phyloP scores from a whole-genome alignment of 2,797 vertebrate genomes.

The Myripristis jacobus region DNA sequence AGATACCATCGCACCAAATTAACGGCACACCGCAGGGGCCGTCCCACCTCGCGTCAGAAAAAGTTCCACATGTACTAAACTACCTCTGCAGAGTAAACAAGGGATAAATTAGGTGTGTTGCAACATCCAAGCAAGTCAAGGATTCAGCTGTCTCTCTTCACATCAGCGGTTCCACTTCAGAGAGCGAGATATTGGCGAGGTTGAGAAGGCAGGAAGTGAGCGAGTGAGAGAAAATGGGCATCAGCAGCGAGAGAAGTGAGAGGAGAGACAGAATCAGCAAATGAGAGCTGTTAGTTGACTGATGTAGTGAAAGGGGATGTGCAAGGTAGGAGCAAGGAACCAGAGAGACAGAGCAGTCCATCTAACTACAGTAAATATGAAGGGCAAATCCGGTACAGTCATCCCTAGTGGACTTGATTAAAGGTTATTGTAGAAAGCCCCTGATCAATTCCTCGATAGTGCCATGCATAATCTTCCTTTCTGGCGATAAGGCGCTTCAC shows the following conservation, averaged over 20 bases:
- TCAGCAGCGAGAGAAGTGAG: not conserved
- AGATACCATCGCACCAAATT: no score
- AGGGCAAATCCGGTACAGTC: slow-evolving; percentile 36
- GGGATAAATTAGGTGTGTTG: no score
- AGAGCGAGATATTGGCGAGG: no score
- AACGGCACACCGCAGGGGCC: no score
- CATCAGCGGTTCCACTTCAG: no score
- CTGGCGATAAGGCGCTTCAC: slow-evolving; percentile 53
- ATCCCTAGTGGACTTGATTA: slow-evolving; percentile 55
- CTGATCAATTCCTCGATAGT: slow-evolving; percentile 69
- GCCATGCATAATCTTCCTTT: slow-evolving; percentile 49
- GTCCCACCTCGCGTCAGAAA: no score
- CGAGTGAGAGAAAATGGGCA: not conserved
- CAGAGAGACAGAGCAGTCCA: slow-evolving; percentile 14
- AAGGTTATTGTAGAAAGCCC: slow-evolving; percentile 65
- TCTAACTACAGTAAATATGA: slow-evolving; percentile 48
- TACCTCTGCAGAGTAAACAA: not conserved
- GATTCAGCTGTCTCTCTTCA: no score
- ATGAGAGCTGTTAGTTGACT: no score
- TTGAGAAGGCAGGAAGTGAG: no score
- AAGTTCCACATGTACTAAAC: not conserved
- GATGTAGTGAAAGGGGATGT: no score
- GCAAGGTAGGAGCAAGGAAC: not conserved
- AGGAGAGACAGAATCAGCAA: not conserved
- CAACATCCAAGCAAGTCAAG: no score